phyloP scores from a whole-genome alignment of 2,888 invertebrate genomes.

The Danaus chrysippus region DNA sequence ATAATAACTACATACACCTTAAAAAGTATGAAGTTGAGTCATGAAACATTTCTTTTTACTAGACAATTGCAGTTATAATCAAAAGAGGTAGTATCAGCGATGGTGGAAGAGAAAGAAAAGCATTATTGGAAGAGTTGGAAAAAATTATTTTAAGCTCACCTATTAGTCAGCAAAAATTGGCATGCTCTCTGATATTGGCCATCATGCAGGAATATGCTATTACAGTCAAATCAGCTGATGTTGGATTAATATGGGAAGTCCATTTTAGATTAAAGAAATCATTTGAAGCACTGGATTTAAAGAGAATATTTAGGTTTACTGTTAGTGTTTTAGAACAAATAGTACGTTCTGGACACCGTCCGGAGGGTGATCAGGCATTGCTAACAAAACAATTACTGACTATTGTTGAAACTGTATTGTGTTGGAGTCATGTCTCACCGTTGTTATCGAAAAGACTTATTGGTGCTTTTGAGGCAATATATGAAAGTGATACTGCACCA shows the following conservation, averaged over 20 bases:
- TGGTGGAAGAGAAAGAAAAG: constrained; percentile 82
- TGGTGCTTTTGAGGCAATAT: constrained; percentile 84
- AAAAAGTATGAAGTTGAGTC: too few relatives aligned
- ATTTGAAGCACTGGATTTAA: constrained; percentile 90
- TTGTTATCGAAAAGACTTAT: constrained; percentile 83
- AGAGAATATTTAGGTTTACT: constrained; percentile 84
- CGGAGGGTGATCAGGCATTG: constrained; percentile 72
- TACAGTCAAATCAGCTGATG: constrained; percentile 90
- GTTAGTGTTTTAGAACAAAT: constrained; percentile 69
- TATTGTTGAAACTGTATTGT: constrained; percentile 87
- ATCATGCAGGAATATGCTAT: constrained; percentile 94
- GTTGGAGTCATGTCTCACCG: constrained; percentile 89
- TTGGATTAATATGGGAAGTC: constrained; percentile 92
- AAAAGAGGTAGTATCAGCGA: constrained; percentile 90
- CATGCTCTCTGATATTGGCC: constrained; percentile 89
- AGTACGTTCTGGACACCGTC: constrained; percentile 65
- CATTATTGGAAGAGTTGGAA: constrained; percentile 86
- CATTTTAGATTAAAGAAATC: constrained; percentile 90
- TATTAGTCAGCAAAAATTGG: constrained; percentile 87
- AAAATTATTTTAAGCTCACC: constrained; percentile 89
- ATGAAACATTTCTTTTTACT: constrained; percentile 36
- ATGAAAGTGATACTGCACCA: constrained; percentile 82
- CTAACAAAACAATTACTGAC: constrained; percentile 85
- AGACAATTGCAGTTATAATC: constrained; percentile 92
- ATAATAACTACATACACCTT: too few relatives aligned